Percentiles rank a stretch among this genome's conserved stretches.
phyloP scores from a whole-genome alignment of 2,888 invertebrate genomes.

The Tenthredo amoena region DNA sequence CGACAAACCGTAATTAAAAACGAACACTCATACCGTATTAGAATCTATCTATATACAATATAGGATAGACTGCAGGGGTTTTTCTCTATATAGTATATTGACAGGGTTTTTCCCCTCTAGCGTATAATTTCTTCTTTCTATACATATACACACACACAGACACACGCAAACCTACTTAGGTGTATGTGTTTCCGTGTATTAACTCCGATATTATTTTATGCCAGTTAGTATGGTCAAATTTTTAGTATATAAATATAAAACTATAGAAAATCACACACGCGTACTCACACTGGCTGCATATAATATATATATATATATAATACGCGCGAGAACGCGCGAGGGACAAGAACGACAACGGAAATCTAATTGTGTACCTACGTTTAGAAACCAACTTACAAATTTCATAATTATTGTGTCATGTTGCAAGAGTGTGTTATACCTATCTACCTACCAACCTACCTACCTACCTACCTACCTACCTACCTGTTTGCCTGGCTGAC shows the following conservation, averaged over 20 bases:
- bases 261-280: background rate
- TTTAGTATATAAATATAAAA: background rate
- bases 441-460: slow-evolving; percentile 51
- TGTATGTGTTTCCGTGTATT: background rate
- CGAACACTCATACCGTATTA: background rate
- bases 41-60: background rate
- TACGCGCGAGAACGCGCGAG: background rate
- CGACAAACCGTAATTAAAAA: background rate
- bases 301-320: background rate
- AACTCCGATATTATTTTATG: background rate
- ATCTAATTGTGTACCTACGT: slow-evolving; percentile 60
- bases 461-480: slow-evolving; percentile 47
- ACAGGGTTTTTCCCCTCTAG: background rate
- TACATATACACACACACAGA: background rate
- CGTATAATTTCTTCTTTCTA: background rate
- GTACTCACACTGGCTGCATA: background rate
- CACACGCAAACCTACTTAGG: background rate
- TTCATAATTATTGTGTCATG: slow-evolving; percentile 77
- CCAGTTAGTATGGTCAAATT: background rate
- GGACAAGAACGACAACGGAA: slow-evolving; percentile 54
- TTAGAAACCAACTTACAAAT: slow-evolving; percentile 76
- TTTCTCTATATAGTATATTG: background rate
- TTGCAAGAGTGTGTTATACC: slow-evolving; percentile 71
- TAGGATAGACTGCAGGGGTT: background rate
- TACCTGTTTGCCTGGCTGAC: slow-evolving; percentile 58